Percentiles rank a stretch among this genome's conserved stretches.
Conservation (phyloP, 1,140 invertebrate genomes). For the honey bee (Apis mellifera) region Amel_HAv3.1 CM009931.2:24624501-24625000, state of each 20-base stretch:
- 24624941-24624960: conserved; percentile 85
- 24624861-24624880: conserved; percentile 21
- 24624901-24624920: conserved; percentile 1
- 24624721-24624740: conserved; percentile 2
- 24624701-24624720: background rate
- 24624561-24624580: conserved; percentile 85
- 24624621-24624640: conserved; percentile 6
- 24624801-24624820: background rate
- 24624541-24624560: conserved; percentile 89
- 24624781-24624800: background rate
- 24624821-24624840: conserved; percentile 33
- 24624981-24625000: conserved; percentile 84
- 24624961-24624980: conserved; percentile 82
- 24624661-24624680: background rate
- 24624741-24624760: background rate
- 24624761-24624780: background rate
- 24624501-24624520: conserved; percentile 86
- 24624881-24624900: conserved; percentile 12
- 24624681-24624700: background rate
- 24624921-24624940: conserved; percentile 66
- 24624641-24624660: conserved; percentile 18
- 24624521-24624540: conserved; percentile 90
- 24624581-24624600: conserved; percentile 84
- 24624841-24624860: conserved; percentile 38
- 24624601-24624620: conserved; percentile 53